Percentiles rank a stretch among this genome's conserved stretches.
These are phyloP conservation scores for Thalassoma bifasciatum DNA, from an alignment of 2,113 vertebrate species.

Conservation along the genomic window DNA sequence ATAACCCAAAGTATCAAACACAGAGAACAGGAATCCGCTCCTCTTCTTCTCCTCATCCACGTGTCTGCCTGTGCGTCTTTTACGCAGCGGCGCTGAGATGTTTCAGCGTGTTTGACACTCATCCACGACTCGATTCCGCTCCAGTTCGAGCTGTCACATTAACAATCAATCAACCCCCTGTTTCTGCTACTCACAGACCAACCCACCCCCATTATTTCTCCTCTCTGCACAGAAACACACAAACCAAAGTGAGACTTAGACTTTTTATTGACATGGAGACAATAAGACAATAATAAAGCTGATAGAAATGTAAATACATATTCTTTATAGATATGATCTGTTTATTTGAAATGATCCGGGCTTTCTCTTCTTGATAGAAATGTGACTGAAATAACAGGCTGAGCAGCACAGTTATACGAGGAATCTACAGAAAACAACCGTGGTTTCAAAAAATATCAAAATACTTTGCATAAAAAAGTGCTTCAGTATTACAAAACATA, in stretches of 20 bases:
- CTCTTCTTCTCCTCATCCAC: background rate
- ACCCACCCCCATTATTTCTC: background rate
- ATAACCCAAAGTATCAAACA: background rate
- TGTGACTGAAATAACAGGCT: constrained; percentile 42
- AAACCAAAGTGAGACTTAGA: constrained; percentile 17
- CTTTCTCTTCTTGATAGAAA: constrained; percentile 33
- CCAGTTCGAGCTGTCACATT: constrained; percentile 65
- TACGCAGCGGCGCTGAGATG: background rate
- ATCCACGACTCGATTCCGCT: constrained; percentile 53
- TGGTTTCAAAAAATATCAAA: constrained; percentile 82
- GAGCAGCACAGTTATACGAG: constrained; percentile 46
- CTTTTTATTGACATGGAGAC: constrained; percentile 76
- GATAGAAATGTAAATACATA: constrained; percentile 30
- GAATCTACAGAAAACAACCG: constrained; percentile 45
- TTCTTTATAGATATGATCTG: background rate
- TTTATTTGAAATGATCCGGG: constrained; percentile 27
- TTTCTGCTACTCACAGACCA: background rate
- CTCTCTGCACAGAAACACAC: background rate
- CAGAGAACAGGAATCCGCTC: background rate
- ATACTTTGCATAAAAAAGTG: constrained; percentile 84
- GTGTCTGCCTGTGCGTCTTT: background rate
- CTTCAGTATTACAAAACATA: constrained; percentile 80
- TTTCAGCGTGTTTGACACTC: background rate
- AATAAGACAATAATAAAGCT: constrained; percentile 47
- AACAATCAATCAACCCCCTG: constrained; percentile 25